A percentile compares a stretch with the other conserved stretches of the same genome.
These are phyloP conservation scores for Drosophila pandora DNA, from an alignment of 1,140 invertebrate species.

Conservation along the genomic window DNA sequence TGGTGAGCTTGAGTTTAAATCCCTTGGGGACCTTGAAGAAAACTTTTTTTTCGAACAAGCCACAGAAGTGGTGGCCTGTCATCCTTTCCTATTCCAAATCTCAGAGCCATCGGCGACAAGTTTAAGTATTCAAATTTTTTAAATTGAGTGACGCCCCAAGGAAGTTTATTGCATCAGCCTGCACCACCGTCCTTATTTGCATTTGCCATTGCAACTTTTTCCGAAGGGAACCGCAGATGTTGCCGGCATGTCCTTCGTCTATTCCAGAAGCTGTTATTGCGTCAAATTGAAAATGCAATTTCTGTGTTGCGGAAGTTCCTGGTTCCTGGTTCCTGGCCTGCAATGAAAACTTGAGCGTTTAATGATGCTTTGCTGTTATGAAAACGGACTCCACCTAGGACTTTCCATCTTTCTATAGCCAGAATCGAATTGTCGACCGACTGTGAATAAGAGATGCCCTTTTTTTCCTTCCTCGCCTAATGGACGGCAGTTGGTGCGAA, in stretches of 20 bases:
- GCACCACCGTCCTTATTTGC: conserved; percentile 7
- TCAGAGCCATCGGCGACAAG: conserved; percentile 17
- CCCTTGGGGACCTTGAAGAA: not conserved
- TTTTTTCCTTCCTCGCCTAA: conserved; percentile 8
- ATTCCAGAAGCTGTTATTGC: conserved; percentile 24
- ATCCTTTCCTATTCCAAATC: not conserved
- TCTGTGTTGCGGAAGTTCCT: conserved; percentile 62
- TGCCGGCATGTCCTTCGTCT: conserved; percentile 14
- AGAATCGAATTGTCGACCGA: conserved; percentile 14
- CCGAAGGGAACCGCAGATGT: conserved; percentile 26
- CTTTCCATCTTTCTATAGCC: not conserved
- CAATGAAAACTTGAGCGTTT: conserved; percentile 74
- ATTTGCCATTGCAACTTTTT: conserved; percentile 25
- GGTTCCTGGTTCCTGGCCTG: conserved; percentile 49
- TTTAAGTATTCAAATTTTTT: conserved; percentile 48
- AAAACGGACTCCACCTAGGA: conserved; percentile 31
- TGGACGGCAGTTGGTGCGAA: conserved; percentile 21
- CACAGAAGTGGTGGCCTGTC: not conserved
- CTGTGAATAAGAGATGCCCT: not conserved
- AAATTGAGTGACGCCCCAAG: conserved; percentile 43
- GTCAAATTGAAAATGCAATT: conserved; percentile 64
- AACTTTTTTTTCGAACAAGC: not conserved
- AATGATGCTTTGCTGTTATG: conserved; percentile 57
- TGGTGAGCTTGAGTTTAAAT: not conserved
- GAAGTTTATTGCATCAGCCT: conserved; percentile 39